Evolutionary conservation across 2,113 vertebrate species (phyloP).

Genomic region (Ailurus styani): DNA sequence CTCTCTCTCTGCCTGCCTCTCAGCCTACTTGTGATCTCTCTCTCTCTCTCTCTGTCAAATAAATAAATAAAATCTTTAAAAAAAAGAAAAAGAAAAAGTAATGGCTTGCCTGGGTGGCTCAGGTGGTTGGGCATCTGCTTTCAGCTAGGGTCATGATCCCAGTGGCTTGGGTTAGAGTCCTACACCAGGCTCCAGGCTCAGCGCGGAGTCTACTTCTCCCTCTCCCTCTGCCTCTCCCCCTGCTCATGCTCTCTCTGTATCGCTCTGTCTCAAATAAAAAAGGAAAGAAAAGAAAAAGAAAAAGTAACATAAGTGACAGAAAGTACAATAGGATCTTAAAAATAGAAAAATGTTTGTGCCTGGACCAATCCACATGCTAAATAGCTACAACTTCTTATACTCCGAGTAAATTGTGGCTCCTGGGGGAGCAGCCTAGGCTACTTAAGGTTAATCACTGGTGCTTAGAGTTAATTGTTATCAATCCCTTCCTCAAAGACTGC

Average conservation of each 20-base stretch:
- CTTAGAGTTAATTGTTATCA: slow-evolving; percentile 59
- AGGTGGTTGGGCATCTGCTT: no score
- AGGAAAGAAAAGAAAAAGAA: background rate
- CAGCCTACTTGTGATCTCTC: no score
- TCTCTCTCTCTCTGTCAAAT: no score
- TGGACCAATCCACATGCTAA: background rate
- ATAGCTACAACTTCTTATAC: background rate
- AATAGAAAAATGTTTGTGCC: background rate
- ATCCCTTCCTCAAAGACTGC: slow-evolving; percentile 17
- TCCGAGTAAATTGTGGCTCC: background rate
- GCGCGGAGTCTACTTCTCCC: no score
- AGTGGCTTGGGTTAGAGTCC: no score
- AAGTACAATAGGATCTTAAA: background rate
- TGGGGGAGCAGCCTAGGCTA: slow-evolving; percentile 4
- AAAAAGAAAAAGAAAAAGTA: background rate
- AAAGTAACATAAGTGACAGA: background rate
- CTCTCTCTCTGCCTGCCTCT: no score
- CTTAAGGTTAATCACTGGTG: slow-evolving; percentile 50
- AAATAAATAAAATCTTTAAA: no score
- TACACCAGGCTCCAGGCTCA: no score
- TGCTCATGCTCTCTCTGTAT: no score
- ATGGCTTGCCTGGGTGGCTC: background rate
- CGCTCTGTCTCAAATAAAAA: no score
- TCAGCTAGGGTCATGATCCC: no score
- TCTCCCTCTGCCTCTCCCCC: no score